Conservation (phyloP, 2,113 vertebrate genomes). For the Damaliscus lunatus region DNA sequence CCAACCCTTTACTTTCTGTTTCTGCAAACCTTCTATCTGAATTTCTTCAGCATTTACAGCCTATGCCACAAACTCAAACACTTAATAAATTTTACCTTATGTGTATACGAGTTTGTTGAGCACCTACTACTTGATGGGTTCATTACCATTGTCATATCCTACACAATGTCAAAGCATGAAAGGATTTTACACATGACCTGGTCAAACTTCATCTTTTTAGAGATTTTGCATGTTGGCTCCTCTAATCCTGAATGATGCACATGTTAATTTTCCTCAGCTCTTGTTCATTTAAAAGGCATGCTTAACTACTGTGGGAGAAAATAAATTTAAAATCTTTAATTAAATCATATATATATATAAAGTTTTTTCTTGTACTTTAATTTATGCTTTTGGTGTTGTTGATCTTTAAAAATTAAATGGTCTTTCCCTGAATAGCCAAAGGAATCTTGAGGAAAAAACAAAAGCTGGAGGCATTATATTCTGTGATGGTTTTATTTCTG, state of each 20-base stretch:
- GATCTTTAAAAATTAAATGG: constrained; percentile 74
- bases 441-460: not conserved
- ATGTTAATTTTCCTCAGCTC: constrained; percentile 75
- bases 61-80: not conserved
- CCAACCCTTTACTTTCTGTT: not conserved
- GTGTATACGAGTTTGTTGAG: not conserved
- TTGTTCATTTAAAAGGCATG: constrained; percentile 70
- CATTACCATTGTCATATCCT: not conserved
- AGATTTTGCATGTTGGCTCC: constrained; percentile 74
- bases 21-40: not conserved
- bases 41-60: not conserved
- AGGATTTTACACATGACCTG: not conserved
- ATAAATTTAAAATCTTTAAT: constrained; percentile 80
- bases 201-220: not conserved
- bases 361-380: constrained; percentile 79
- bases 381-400: constrained; percentile 79
- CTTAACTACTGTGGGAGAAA: constrained; percentile 74
- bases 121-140: not conserved
- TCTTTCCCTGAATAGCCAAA: constrained; percentile 45
- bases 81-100: not conserved
- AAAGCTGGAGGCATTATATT: not conserved
- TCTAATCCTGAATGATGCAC: constrained; percentile 68
- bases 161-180: not conserved
- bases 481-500: not conserved
- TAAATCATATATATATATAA: constrained; percentile 76